A percentile compares a stretch with the other conserved stretches of the same genome.
Conservation (phyloP, 2,113 vertebrate species). For the Gila orcuttii region DNA sequence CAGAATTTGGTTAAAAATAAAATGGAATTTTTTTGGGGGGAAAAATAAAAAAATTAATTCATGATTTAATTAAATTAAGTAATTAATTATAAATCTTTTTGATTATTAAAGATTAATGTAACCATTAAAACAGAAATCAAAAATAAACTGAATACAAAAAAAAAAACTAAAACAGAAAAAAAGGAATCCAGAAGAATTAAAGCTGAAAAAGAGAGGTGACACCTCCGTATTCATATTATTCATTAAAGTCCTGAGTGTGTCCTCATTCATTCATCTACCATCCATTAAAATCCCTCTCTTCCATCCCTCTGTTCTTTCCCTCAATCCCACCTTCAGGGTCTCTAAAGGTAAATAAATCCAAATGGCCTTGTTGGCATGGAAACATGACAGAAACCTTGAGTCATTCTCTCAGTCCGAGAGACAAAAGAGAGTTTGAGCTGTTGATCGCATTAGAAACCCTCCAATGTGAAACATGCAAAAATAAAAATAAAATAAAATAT, state of each 20-base stretch:
- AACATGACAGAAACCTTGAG: slow-evolving; percentile 54
- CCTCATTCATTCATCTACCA: slow-evolving; percentile 1
- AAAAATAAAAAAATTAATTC: too few relatives aligned
- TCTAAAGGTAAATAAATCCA: slow-evolving; percentile 43
- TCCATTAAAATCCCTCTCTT: not conserved
- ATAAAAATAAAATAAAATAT: not conserved
- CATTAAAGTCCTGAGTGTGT: not conserved
- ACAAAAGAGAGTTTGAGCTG: not conserved
- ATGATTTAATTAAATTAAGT: too few relatives aligned
- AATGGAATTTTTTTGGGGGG: too few relatives aligned
- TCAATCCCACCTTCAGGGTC: not conserved
- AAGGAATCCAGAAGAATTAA: not conserved
- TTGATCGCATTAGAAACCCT: not conserved
- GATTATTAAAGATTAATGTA: not conserved
- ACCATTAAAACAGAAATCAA: not conserved
- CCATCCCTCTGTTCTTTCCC: not conserved
- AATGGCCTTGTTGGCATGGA: slow-evolving; percentile 53
- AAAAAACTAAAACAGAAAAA: not conserved
- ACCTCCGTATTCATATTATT: not conserved
- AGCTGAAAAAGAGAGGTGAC: not conserved
- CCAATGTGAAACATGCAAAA: not conserved
- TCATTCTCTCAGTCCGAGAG: slow-evolving; percentile 21
- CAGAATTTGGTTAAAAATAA: too few relatives aligned
- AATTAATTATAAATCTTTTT: not conserved
- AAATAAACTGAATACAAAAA: not conserved